Conservation (phyloP, 1,140 invertebrate genomes). For the Papilio glaucus region DNA sequence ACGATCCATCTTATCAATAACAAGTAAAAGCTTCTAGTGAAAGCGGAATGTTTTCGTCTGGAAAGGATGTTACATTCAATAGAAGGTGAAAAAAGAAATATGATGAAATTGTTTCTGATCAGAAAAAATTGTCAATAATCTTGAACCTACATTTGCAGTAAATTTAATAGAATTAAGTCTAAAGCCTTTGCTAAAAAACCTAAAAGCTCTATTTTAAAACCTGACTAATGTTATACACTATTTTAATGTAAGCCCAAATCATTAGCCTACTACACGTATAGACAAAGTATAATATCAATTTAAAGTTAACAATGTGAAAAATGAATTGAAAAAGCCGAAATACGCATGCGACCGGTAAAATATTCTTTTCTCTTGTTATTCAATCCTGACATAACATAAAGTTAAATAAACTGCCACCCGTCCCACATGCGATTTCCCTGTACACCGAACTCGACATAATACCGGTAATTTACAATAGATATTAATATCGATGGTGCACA, state of each 20-base stretch:
- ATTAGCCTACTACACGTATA: too few relatives aligned
- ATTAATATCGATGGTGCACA: background rate
- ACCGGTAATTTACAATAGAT: background rate
- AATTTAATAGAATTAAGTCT: too few relatives aligned
- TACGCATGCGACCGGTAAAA: too few relatives aligned
- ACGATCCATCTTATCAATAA: constrained; percentile 37
- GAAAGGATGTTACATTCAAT: background rate
- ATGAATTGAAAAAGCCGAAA: too few relatives aligned
- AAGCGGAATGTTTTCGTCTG: constrained; percentile 15
- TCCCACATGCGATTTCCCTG: background rate
- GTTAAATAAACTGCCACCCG: background rate
- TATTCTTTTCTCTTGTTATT: too few relatives aligned
- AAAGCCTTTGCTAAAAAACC: too few relatives aligned
- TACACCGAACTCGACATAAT: background rate
- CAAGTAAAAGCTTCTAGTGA: constrained; percentile 33
- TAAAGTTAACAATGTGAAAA: too few relatives aligned
- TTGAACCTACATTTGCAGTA: too few relatives aligned
- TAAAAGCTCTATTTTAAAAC: too few relatives aligned
- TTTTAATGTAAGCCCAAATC: too few relatives aligned
- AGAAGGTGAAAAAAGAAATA: constrained; percentile 20
- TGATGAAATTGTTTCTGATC: background rate
- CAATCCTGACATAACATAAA: background rate
- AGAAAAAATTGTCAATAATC: background rate
- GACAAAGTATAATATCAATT: too few relatives aligned
- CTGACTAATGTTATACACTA: too few relatives aligned